Base-by-base conservation (phyloP, 2,888 invertebrate genomes). In the Schizotus pectinicornis region DNA sequence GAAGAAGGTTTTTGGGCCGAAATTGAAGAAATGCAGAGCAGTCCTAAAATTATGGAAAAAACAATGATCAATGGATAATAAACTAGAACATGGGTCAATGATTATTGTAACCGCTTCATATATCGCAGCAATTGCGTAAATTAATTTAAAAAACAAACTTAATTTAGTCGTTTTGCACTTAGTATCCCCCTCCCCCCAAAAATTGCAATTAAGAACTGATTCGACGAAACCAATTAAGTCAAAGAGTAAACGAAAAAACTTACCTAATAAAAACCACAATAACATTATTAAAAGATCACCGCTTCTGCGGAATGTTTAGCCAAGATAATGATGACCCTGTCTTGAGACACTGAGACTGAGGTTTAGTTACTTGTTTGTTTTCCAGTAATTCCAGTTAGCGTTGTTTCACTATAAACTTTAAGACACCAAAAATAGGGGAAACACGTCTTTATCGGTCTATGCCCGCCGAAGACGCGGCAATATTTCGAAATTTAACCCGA, bases 371-470 rank as follows among this genome's bases (percentile, higher is more conserved):
- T 47, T 39, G 54, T 54, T 46, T 34, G 33, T 45, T 14, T 55
- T 55, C 35, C 30, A 48, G 47, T 41, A 47, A 43, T 55, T 55
- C 35, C 30, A 48, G 47, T 41, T 55, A 43, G 48, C 32, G 34
- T n/a, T 32, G 31, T 14, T 33, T 49, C 34, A 33, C 13, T 33
- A 33, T 12, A 50, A 38, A 33, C 13, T 33, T 41, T 12, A 50
- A 38, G 22, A 33, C 38, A 7, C 30, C 37, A 50, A 56, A 56
- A 51, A 7, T 54, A 45, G 46, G 46, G 59, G 50, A 59, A 59
- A 49, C 50, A 54, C 58, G 50, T 11, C 45, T 50, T 59, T 59
- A 55, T 54, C 59, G 41, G 32, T 7, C 3, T 12, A 7, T 42
- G 12, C 6, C 11, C 7, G 9, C 1, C 7, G 33, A 0, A 43